Base-by-base conservation (phyloP, 1,140 invertebrate species). In the Solen grandis region DNA sequence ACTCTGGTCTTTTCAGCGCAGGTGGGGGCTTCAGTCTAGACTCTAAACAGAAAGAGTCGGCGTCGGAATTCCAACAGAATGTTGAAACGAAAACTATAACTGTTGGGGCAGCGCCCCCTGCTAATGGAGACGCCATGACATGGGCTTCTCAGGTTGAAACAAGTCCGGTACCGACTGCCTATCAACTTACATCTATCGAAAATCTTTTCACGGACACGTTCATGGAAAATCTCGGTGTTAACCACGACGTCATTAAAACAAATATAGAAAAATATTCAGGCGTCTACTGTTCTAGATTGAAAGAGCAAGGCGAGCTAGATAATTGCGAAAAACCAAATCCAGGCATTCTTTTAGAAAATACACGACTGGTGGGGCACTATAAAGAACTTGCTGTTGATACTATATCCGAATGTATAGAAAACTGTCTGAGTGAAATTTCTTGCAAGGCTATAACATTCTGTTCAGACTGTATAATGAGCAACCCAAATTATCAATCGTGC, bases 111-210 rank as follows among this genome's bases (percentile, higher is more conserved):
- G 22, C 79, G 22, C 79, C 79, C 8, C 78, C 78, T 13, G 59
- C 59, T 5, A 62, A 81, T 35, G 72, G 72, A 10, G 72, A 63
- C 31, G 72, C 72, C 16, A 29, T 62, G 27, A 63, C 57, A 14
- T 81, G 79, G 79, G 79, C 79, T 25, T 73, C 79, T 14, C 22
- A 36, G 14, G 79, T 74, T 22, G 59, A 81, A 36, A 29, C 36
- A 5, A 74, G n/a, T 41, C 78, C 78, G 0, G 69, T 81, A 10
- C 78, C 78, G 8, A 35, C 66, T 14, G 3, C 29, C 36, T 81
- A 81, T 38, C 27, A 52, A 57, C 52, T 81, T 10, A 4, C 16
- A 13, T 46, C 59, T 31, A 73, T 81, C 22, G 69, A 65, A 35
- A 33, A 73, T 25, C 36, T 81, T 10, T 81, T 81, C 52, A 55